Evolutionary conservation across 2,888 invertebrate genomes (phyloP).

Genomic region (Cryptus armator): DNA sequence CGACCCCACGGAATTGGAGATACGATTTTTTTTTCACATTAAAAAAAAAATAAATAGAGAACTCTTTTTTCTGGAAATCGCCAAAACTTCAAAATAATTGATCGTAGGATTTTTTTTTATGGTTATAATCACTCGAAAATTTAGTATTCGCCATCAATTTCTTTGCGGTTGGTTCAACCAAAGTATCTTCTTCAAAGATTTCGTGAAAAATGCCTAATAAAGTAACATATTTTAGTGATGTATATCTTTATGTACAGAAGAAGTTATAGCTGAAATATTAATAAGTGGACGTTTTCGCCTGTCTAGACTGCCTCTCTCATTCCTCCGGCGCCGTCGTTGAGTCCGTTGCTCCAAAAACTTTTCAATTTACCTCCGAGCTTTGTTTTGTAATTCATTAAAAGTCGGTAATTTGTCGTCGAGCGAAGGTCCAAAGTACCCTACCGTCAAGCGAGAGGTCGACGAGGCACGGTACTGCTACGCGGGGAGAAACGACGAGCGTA

Average conservation of each 20-base stretch:
- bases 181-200: not conserved
- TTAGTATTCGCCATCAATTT: not conserved
- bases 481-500: constrained; percentile 42
- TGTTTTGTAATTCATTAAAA: constrained; percentile 75
- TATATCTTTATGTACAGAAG: not conserved
- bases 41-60: too few species aligned
- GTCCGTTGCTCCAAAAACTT: constrained; percentile 46
- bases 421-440: constrained; percentile 2
- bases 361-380: constrained; percentile 63
- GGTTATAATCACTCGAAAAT: too few species aligned
- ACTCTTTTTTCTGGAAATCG: too few species aligned
- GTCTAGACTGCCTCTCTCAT: not conserved
- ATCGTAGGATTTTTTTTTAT: too few species aligned
- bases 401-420: constrained; percentile 61
- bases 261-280: not conserved
- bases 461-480: constrained; percentile 17
- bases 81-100: too few species aligned
- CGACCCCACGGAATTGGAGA: too few species aligned
- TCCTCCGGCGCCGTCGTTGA: not conserved
- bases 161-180: not conserved
- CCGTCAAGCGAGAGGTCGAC: constrained; percentile 16
- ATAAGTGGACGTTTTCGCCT: not conserved
- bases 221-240: not conserved
- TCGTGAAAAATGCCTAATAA: not conserved
- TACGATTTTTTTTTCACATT: too few species aligned